Evolutionary conservation across 2,797 vertebrate genomes (phyloP).

Genomic region (Podargus strigoides): DNA sequence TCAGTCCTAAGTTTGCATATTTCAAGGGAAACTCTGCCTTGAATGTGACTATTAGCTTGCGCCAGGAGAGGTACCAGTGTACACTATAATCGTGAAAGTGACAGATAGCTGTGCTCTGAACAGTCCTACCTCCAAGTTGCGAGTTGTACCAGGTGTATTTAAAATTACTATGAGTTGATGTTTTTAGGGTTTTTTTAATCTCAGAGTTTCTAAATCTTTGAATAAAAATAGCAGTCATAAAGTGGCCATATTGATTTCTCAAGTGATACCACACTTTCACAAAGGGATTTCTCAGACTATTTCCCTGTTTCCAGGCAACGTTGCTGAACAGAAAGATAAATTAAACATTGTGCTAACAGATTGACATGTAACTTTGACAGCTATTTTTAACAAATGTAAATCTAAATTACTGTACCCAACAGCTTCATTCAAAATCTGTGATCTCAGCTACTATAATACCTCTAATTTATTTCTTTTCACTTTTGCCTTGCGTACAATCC

Average conservation of each 20-base stretch:
- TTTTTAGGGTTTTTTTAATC: not conserved
- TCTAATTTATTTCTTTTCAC: constrained; percentile 21
- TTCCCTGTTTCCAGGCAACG: constrained; percentile 49
- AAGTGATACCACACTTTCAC: not conserved
- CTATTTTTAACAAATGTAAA: constrained; percentile 30
- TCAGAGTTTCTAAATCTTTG: not conserved
- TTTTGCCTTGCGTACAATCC: not conserved
- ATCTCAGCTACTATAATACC: not conserved
- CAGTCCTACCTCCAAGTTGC: not conserved
- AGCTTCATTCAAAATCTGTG: constrained; percentile 37
- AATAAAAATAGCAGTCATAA: constrained; percentile 15
- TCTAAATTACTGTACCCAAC: not conserved
- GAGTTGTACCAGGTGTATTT: not conserved
- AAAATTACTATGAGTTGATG: not conserved
- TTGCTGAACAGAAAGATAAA: not conserved
- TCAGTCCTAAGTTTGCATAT: not conserved
- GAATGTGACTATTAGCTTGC: not conserved
- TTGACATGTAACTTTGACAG: not conserved
- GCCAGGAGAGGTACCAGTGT: not conserved
- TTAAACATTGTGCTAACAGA: constrained; percentile 40
- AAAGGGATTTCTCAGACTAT: not conserved
- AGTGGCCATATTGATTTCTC: not conserved
- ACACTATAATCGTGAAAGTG: not conserved
- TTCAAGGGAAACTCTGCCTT: not conserved
- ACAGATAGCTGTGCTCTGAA: not conserved